These are phyloP conservation scores for Gymnorhina tibicen DNA, from an alignment of 2,113 vertebrate species.

Conservation along the genomic window DNA sequence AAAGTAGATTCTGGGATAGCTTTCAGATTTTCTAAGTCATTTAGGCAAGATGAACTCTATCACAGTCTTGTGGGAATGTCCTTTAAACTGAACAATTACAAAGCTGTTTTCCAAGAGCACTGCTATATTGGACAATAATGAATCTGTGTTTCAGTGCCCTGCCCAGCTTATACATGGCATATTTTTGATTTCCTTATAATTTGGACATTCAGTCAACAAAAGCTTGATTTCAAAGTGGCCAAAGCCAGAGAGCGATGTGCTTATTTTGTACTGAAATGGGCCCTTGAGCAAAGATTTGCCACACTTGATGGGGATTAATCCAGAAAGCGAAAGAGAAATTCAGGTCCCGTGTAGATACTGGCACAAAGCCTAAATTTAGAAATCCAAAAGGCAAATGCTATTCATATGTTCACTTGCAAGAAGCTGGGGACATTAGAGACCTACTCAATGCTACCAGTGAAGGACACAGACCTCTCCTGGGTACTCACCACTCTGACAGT, in stretches of 20 bases:
- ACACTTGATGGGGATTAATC: slow-evolving; percentile 10
- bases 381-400: neutral
- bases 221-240: neutral
- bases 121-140: neutral
- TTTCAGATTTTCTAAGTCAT: neutral
- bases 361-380: neutral
- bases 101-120: neutral
- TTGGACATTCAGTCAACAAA: neutral
- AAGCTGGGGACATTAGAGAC: neutral
- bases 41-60: neutral
- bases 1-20: neutral
- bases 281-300: neutral
- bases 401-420: neutral
- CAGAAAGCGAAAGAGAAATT: neutral
- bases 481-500: neutral
- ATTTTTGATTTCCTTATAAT: neutral
- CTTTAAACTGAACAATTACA: neutral
- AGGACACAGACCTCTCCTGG: neutral
- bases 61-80: neutral
- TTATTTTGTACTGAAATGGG: neutral
- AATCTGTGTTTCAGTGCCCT: neutral
- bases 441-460: neutral
- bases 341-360: neutral
- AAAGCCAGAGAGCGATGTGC: neutral
- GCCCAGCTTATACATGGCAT: fast-evolving